Base-by-base conservation (phyloP, 30 jellyfish, hydroid and myxozoan genomes). In the Aurelia sp. region DNA sequence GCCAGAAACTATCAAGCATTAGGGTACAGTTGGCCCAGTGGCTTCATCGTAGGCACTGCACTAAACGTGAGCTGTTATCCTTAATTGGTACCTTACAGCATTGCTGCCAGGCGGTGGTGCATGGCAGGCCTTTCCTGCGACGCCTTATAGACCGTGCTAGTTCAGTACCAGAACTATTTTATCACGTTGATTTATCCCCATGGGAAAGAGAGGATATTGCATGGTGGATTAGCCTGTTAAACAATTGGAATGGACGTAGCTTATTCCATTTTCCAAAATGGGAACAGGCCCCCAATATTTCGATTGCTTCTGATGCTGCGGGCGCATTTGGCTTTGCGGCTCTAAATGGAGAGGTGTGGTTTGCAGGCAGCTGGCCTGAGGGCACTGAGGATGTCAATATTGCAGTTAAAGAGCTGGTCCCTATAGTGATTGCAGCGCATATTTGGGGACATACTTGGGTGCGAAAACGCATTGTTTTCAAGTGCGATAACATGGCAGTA, bases 351-450 rank as follows among this genome's bases (percentile, higher is more conserved):
- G 16, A 72, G 4, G 64, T 15, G 33, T 40, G 76, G 76, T 72
- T 72, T 68, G 48, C 48, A 17, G 84, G 84, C 20, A 47, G 27
- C 40, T 72, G 84, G 76, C 33, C 72, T 0, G 11, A 13, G 33
- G 69, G 40, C n/a, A 24, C 48, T 4, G 33, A 21, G 8, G 18
- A 24, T 50, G 35, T 21, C 4, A 21, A 9, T 1, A 72, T 72
- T 31, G 84, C 84, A 0, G 48, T 72, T 68, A 72, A 72, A 72
- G 84, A 72, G 40, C 68, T 72, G 67, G 51, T 31, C 27, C 84
- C 84, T 19, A 72, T 72, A 17, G 84, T 72, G 0, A 35, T 72
- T 21, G 65, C 84, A 15, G 67, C 68, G 63, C 84, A 31, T 22
- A 50, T 72, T 72, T 72, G 84, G 84, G 84, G 84, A 16, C 35